Conservation (phyloP, 2,797 vertebrate species). For the Microctenopoma steveboyesi region DNA sequence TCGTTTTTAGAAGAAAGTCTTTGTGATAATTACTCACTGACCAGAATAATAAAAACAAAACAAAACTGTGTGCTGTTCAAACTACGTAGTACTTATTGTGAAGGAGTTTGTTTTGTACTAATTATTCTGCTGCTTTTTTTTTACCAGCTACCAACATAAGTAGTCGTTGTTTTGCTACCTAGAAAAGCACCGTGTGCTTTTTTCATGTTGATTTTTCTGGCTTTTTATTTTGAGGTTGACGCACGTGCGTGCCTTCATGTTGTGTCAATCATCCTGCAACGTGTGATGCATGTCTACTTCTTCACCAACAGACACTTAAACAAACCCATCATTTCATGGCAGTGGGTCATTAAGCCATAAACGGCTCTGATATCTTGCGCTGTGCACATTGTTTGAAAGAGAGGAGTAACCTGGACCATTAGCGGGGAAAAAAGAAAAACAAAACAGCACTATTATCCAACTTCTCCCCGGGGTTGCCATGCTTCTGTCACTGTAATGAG, state of each 20-base stretch:
- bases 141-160: too few relatives aligned
- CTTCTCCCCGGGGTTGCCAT: slow-evolving; percentile 57
- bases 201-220: too few relatives aligned
- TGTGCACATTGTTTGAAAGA: slow-evolving; percentile 27
- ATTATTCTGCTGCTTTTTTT: too few relatives aligned
- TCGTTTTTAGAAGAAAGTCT: neutral
- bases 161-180: too few relatives aligned
- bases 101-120: too few relatives aligned
- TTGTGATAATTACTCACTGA: neutral
- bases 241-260: too few relatives aligned
- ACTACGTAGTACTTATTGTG: too few relatives aligned
- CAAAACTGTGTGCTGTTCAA: too few relatives aligned
- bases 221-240: too few relatives aligned
- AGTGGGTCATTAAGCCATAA: slow-evolving; percentile 25
- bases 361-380: slow-evolving; percentile 18
- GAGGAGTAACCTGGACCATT: slow-evolving; percentile 33
- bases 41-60: too few relatives aligned
- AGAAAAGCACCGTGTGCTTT: too few relatives aligned
- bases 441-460: slow-evolving; percentile 59
- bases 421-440: slow-evolving; percentile 21
- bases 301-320: neutral
- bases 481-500: slow-evolving; percentile 67
- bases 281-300: neutral
- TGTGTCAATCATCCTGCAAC: neutral
- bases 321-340: slow-evolving; percentile 11